Conservation (phyloP, 1,140 invertebrate genomes). For the Drosophila aff. region DNA sequence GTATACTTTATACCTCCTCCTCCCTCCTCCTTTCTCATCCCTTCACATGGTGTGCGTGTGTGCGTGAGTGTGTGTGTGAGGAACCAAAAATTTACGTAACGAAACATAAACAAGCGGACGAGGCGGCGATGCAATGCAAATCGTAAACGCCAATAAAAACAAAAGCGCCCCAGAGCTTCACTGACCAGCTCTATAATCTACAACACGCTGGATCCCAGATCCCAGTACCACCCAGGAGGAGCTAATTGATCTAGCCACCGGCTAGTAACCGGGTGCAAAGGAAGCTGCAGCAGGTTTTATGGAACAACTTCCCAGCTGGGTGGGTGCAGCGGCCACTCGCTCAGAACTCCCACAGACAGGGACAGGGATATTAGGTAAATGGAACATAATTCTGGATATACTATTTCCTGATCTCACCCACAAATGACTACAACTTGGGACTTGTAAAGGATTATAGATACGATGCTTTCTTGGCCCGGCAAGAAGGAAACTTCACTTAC, state of each 20-base stretch:
- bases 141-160: slow-evolving; percentile 11
- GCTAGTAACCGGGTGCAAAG: neutral
- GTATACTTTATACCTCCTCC: neutral
- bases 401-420: no score
- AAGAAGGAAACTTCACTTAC: slow-evolving; percentile 57
- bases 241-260: neutral
- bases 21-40: neutral
- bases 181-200: slow-evolving; percentile 17
- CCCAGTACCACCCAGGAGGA: neutral
- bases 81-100: slow-evolving; percentile 38
- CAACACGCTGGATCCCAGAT: neutral
- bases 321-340: neutral
- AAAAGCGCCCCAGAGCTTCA: slow-evolving; percentile 8
- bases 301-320: neutral
- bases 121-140: slow-evolving; percentile 6
- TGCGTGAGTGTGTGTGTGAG: slow-evolving; percentile 10
- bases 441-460: neutral
- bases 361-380: neutral
- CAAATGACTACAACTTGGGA: no score
- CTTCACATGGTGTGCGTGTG: neutral
- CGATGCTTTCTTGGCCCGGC: neutral
- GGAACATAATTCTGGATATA: neutral
- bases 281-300: neutral
- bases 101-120: slow-evolving; percentile 29
- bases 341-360: no score